A percentile compares a stretch with the other conserved stretches of the same genome.
phyloP scores from a whole-genome alignment of 2,888 invertebrate genomes.

The Cryptops parisi region DNA sequence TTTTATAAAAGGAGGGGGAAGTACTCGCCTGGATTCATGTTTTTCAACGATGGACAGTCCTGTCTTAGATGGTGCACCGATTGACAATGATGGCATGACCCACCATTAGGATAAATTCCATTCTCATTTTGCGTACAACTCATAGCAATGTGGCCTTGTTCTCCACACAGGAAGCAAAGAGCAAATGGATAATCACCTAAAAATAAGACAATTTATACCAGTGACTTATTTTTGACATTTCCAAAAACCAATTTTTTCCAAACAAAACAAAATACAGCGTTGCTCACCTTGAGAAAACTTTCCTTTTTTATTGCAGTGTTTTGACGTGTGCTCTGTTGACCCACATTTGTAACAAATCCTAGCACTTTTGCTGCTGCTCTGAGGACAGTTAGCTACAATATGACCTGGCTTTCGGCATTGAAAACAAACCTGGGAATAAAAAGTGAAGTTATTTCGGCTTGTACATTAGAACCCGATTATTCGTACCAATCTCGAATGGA shows the following conservation, averaged over 20 bases:
- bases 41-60: conserved; percentile 59
- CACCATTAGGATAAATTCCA: conserved; percentile 74
- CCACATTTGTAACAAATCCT: conserved; percentile 34
- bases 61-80: conserved; percentile 70
- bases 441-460: too few relatives aligned
- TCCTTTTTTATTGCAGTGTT: conserved; percentile 16
- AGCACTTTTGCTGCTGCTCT: conserved; percentile 14
- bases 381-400: conserved; percentile 3
- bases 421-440: conserved; percentile 1
- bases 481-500: not conserved
- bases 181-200: conserved; percentile 60
- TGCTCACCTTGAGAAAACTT: not conserved
- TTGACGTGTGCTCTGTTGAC: conserved; percentile 30
- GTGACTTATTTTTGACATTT: not conserved
- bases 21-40: too few relatives aligned
- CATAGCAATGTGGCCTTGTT: conserved; percentile 71
- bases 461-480: not conserved
- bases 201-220: not conserved
- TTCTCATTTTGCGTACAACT: conserved; percentile 78
- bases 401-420: not conserved
- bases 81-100: conserved; percentile 65
- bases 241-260: not conserved
- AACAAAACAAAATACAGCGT: not conserved
- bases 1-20: too few relatives aligned
- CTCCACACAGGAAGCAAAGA: conserved; percentile 73